A percentile compares a stretch with the other conserved stretches of the same genome.
These are phyloP conservation scores for Dasyornis broadbenti DNA, from an alignment of 2,113 vertebrate species.

Conservation along the genomic window DNA sequence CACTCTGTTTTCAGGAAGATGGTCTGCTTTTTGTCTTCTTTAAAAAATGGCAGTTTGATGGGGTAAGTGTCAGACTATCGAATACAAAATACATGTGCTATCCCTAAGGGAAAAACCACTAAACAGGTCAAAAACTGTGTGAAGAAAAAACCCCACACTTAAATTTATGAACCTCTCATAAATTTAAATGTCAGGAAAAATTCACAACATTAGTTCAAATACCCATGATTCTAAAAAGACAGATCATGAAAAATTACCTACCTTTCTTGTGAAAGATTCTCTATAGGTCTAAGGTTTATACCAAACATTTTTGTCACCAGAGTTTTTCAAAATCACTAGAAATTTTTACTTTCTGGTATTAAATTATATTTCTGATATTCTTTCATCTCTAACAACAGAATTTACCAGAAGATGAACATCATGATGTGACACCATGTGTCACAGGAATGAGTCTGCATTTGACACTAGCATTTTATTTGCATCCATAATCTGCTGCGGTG, in stretches of 20 bases:
- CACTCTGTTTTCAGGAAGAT: neutral
- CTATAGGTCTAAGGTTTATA: neutral
- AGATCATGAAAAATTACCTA: neutral
- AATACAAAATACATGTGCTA: conserved; percentile 14
- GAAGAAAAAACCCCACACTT: neutral
- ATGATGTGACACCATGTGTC: accelerated
- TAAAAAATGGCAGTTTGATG: neutral
- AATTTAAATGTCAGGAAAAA: conserved; percentile 26
- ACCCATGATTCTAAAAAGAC: neutral
- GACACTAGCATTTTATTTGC: neutral
- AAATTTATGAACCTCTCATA: neutral
- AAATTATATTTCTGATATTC: neutral
- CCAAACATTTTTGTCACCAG: neutral
- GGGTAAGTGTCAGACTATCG: neutral
- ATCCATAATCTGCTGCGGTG: neutral
- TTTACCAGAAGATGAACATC: neutral
- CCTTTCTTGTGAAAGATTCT: neutral
- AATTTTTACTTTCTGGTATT: neutral
- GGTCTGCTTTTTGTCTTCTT: neutral
- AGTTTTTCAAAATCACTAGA: neutral
- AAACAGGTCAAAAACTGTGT: conserved; percentile 3
- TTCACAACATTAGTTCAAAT: neutral
- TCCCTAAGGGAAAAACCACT: neutral
- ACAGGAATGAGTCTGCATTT: neutral
- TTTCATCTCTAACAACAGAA: neutral